These are phyloP conservation scores for Mus minutoides DNA, from an alignment of 2,797 vertebrate genomes.

Conservation along the genomic window DNA sequence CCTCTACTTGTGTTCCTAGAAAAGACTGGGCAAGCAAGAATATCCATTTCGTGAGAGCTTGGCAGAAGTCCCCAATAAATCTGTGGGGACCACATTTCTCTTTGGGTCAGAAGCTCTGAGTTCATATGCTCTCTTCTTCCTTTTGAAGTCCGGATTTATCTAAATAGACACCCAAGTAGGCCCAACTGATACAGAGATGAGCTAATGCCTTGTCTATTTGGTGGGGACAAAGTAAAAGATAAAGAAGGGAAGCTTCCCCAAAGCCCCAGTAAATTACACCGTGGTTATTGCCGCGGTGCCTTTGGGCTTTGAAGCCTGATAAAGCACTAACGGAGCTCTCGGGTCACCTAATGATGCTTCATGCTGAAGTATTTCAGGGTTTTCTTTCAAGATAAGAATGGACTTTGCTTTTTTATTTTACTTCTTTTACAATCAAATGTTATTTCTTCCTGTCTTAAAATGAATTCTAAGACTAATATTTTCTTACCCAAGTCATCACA, in stretches of 20 bases:
- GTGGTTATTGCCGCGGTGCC: not conserved
- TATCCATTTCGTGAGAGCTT: constrained; percentile 5
- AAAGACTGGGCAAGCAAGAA: not conserved
- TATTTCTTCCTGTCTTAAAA: not conserved
- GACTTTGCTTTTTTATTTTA: not conserved
- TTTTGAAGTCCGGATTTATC: constrained; percentile 53
- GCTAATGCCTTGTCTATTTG: constrained; percentile 13
- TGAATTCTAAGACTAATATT: constrained; percentile 38
- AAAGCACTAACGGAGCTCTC: constrained; percentile 7
- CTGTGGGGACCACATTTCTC: not conserved
- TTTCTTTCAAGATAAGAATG: constrained; percentile 8
- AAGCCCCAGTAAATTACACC: constrained; percentile 4
- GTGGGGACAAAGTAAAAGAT: constrained; percentile 46
- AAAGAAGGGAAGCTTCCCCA: not conserved
- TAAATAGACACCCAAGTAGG: not conserved
- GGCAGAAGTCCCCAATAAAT: constrained; percentile 25
- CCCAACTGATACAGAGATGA: not conserved
- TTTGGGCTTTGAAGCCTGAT: constrained; percentile 1
- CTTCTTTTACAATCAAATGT: constrained; percentile 55
- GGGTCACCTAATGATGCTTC: constrained; percentile 1
- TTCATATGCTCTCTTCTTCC: not conserved
- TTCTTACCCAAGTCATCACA: constrained; percentile 94
- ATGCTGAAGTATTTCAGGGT: not conserved
- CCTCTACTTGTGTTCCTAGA: not conserved
- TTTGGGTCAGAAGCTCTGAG: constrained; percentile 10